Evolutionary conservation across 2,888 invertebrate genomes (phyloP).

Genomic region (Hyposoter didymator): DNA sequence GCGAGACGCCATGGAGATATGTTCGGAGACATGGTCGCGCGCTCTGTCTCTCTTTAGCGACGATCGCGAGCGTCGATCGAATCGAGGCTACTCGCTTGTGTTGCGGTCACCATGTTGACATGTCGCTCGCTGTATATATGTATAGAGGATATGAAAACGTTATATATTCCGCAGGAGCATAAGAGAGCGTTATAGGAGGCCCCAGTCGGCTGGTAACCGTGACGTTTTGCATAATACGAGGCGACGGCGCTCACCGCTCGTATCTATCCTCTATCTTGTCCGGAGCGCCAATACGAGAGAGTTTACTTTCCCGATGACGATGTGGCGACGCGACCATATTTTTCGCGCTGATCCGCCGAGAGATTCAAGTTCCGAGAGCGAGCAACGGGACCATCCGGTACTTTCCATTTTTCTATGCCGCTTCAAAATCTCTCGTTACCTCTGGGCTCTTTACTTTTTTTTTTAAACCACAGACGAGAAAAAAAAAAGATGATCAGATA

Average conservation of each 20-base stretch:
- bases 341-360: conserved; percentile 31
- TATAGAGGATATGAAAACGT: background rate
- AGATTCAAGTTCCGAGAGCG: conserved; percentile 25
- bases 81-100: conserved; percentile 59
- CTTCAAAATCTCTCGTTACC: conserved; percentile 6
- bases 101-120: conserved; percentile 40
- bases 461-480: background rate
- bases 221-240: conserved; percentile 79
- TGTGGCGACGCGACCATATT: conserved; percentile 59
- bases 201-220: conserved; percentile 65
- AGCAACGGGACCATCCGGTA: conserved; percentile 11
- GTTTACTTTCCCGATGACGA: conserved; percentile 48
- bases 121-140: conserved; percentile 4
- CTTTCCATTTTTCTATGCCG: conserved; percentile 14
- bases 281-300: conserved; percentile 56
- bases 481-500: background rate
- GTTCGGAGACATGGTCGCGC: conserved; percentile 61
- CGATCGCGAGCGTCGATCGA: conserved; percentile 54
- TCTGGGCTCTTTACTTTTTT: background rate
- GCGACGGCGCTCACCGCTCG: conserved; percentile 72
- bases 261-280: conserved; percentile 65
- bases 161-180: conserved; percentile 17
- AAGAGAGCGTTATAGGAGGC: conserved; percentile 58
- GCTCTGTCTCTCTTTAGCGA: conserved; percentile 18
- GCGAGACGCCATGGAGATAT: conserved; percentile 50